Base-by-base conservation (phyloP, 2,888 invertebrate genomes). In the Drosophila eohydei region DNA sequence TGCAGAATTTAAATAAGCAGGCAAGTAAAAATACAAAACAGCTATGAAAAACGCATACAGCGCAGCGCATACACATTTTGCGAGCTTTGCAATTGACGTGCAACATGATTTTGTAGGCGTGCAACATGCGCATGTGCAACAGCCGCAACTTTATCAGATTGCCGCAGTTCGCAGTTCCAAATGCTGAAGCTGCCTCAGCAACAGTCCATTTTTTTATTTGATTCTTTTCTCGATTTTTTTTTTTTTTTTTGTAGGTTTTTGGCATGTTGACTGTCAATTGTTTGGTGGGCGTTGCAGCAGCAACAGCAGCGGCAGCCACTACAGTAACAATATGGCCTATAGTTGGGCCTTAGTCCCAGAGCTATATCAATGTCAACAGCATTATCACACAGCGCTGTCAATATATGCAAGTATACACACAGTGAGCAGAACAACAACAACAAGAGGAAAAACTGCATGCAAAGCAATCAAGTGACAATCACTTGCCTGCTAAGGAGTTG, bases 81-180 rank as follows among this genome's bases (percentile, higher is more conserved):
- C 74, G 63, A 61, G 64, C 71, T 59, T 52, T 67, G 69, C 82
- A 80, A 89, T 83, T 92, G 92, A 92, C 92, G 89, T 88, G 90
- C 91, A 91, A 92, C 92, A 92, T 90, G 92, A 91, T 91, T 92
- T 92, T 92, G 92, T 92, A 91, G 92, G 92, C 92, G 92, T 89
- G 83, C 90, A 91, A 92, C 92, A 93, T 92, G 91, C 90, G 85
- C 90, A 88, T 91, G 91, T 79, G 85, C 83, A 90, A 89, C 84
- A 83, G 82, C 81, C 87, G 79, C 86, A 84, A 70, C 90, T 90
- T 87, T 87, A 90, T 90, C 90, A 90, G 87, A 87, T 87, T 89
- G 88, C 87, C 69, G 81, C 83, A 72, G 71, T 64, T 48, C 69
- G 81, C 83, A 72, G 71, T 64, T 48, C 59, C 78, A 38, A 65